Evolutionary conservation across 2,797 vertebrate species (phyloP).

Genomic region (Paratrypauchen microcephalus): DNA sequence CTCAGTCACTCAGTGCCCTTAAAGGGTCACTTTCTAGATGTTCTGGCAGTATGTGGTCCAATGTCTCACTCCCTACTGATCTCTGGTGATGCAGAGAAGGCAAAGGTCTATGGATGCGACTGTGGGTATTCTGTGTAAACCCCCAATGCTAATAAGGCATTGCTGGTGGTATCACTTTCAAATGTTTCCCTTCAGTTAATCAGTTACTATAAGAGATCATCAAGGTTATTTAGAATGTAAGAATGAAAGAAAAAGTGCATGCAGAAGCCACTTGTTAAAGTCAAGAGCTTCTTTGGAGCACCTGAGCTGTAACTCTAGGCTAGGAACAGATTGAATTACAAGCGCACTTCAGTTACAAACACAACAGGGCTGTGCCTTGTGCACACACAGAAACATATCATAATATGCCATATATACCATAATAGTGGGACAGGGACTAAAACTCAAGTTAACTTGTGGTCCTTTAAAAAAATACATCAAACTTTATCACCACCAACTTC

Average conservation of each 20-base stretch:
- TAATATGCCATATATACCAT: neutral
- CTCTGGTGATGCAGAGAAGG: constrained; percentile 33
- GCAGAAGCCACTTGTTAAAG: constrained; percentile 45
- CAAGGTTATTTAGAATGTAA: constrained; percentile 20
- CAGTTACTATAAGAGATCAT: neutral
- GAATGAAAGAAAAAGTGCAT: constrained; percentile 18
- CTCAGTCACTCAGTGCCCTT: neutral
- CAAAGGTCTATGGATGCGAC: constrained; percentile 18
- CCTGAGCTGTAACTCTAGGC: constrained; percentile 28
- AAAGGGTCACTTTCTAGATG: neutral
- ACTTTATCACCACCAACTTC: neutral
- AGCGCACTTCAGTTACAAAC: constrained; percentile 39
- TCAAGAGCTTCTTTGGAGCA: constrained; percentile 30
- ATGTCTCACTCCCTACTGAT: neutral
- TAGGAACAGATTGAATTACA: constrained; percentile 48
- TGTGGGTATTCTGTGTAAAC: neutral
- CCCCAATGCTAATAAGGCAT: neutral
- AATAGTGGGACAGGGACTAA: neutral
- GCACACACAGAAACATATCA: neutral
- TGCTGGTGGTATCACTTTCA: constrained; percentile 2
- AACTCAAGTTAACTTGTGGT: neutral
- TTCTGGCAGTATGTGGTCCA: neutral
- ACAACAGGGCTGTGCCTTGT: constrained; percentile 11
- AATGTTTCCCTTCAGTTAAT: neutral
- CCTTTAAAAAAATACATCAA: neutral